Conservation (phyloP, 2,113 vertebrate genomes). For the Acinonyx jubatus region DNA sequence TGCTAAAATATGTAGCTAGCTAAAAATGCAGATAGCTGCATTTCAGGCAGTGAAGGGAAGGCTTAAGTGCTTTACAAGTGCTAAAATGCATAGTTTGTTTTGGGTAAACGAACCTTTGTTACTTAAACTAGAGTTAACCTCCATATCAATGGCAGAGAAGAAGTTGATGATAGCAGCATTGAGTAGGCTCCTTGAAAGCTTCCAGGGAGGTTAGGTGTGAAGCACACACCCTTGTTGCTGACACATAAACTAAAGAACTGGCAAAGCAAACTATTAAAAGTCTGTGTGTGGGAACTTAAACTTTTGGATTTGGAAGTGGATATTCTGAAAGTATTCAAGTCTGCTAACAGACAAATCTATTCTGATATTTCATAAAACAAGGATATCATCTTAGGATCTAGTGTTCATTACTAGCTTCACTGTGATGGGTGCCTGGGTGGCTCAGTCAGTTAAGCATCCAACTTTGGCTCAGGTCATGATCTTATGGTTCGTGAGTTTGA, state of each 20-base stretch:
- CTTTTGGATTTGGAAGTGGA: background rate
- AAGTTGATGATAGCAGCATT: background rate
- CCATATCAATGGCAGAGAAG: background rate
- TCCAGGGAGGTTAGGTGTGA: background rate
- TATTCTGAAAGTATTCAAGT: background rate
- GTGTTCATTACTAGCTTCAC: background rate
- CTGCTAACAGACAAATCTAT: background rate
- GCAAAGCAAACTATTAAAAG: background rate
- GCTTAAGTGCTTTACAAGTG: background rate
- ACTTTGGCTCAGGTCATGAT: too few species aligned
- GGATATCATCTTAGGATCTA: background rate
- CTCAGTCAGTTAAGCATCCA: too few species aligned
- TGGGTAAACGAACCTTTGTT: slow-evolving; percentile 29
- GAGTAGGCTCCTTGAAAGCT: background rate
- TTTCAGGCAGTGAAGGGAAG: background rate
- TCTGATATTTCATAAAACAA: background rate
- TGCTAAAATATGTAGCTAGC: background rate
- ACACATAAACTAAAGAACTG: background rate
- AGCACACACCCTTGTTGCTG: background rate
- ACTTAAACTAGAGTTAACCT: slow-evolving; percentile 15
- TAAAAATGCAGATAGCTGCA: background rate
- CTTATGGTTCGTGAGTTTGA: too few species aligned
- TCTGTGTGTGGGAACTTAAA: background rate
- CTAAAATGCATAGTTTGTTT: slow-evolving; percentile 22
- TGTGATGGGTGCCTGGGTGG: too few species aligned